Conservation (phyloP, 1,140 invertebrate species). For the Cotesia glomerata region DNA sequence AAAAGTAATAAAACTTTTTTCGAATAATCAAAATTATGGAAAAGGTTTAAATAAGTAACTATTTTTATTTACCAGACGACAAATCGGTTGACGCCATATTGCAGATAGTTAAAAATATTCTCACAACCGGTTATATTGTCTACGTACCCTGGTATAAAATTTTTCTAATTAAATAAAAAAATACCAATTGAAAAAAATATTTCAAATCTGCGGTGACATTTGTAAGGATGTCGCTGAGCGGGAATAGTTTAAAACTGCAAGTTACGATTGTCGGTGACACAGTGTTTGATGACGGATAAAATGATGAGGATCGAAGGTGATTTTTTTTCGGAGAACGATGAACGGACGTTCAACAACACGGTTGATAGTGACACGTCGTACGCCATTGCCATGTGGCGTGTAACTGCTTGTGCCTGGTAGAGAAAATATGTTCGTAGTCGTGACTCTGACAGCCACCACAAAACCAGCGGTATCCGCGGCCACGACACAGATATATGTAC, state of each 20-base stretch:
- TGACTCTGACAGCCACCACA: slow-evolving; percentile 26
- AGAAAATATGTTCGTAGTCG: slow-evolving; percentile 24
- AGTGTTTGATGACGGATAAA: too few species aligned
- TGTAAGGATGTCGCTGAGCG: background rate
- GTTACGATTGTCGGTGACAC: background rate
- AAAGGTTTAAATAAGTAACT: background rate
- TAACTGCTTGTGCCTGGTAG: slow-evolving; percentile 40
- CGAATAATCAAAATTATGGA: too few species aligned
- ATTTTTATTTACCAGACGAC: slow-evolving; percentile 59
- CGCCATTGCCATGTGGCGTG: slow-evolving; percentile 49
- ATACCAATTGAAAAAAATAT: background rate
- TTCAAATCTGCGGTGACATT: too few species aligned
- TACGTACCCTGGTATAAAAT: background rate
- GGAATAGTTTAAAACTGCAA: background rate
- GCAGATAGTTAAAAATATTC: slow-evolving; percentile 50
- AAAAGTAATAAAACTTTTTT: too few species aligned
- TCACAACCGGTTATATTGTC: slow-evolving; percentile 16
- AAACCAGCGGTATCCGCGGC: too few species aligned
- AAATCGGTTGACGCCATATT: slow-evolving; percentile 64
- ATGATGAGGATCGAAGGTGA: too few species aligned
- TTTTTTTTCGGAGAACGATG: background rate
- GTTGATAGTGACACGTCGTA: slow-evolving; percentile 29
- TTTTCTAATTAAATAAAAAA: slow-evolving; percentile 2
- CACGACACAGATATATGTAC: too few species aligned
- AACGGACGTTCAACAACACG: background rate